A percentile compares a stretch with the other conserved stretches of the same genome.
Evolutionary conservation across 2,888 invertebrate species (phyloP).

Genomic region (Exocentrus adspersus): DNA sequence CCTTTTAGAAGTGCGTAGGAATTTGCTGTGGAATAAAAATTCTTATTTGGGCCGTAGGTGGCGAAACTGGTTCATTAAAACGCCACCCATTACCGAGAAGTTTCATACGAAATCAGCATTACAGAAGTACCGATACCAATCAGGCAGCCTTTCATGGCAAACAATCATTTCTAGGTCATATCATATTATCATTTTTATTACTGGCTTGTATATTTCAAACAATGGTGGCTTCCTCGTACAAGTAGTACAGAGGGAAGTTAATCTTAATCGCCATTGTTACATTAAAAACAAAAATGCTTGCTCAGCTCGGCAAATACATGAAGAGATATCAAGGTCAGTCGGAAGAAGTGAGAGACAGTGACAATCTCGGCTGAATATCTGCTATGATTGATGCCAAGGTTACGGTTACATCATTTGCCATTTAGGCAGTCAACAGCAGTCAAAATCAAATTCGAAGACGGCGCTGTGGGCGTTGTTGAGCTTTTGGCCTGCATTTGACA

Average conservation of each 20-base stretch:
- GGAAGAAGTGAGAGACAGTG: no score
- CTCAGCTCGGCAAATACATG: no score
- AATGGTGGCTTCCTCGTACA: slow-evolving; percentile 17
- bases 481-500: no score
- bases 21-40: background rate
- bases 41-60: background rate
- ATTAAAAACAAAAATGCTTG: background rate
- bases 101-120: background rate
- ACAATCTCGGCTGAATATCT: no score
- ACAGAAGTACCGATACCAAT: slow-evolving; percentile 9
- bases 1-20: background rate
- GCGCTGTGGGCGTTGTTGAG: no score
- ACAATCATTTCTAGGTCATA: slow-evolving; percentile 26
- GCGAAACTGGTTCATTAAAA: slow-evolving; percentile 13
- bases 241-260: background rate
- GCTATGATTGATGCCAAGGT: no score
- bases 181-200: slow-evolving; percentile 29
- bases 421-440: no score
- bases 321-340: no score
- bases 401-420: no score
- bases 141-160: slow-evolving; percentile 9
- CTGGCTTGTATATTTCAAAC: background rate
- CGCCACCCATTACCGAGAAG: background rate
- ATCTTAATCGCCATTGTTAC: background rate
- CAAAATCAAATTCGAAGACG: no score